phyloP scores from a whole-genome alignment of 2,113 vertebrate genomes.

The Neogale vison region DNA sequence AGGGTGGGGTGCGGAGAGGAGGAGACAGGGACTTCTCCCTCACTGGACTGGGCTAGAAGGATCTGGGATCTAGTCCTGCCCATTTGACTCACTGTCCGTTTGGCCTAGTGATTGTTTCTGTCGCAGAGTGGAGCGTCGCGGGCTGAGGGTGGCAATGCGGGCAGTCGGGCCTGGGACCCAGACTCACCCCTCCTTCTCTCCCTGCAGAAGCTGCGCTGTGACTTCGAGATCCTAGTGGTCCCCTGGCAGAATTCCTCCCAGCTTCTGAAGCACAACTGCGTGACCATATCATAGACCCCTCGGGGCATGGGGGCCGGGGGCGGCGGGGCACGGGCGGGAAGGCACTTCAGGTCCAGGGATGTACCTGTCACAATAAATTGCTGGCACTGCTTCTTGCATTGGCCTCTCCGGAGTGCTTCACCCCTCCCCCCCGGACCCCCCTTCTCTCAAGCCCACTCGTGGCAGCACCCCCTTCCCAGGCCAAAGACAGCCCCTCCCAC shows the following conservation, averaged over 20 bases:
- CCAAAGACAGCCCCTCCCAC: not conserved
- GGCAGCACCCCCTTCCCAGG: not conserved
- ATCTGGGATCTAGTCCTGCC: not conserved
- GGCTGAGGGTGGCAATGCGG: not conserved
- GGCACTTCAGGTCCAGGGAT: not conserved
- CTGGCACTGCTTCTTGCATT: not conserved
- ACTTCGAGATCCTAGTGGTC: constrained; percentile 89
- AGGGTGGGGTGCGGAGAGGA: not conserved
- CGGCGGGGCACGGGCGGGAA: not conserved
- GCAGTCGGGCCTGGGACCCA: not conserved
- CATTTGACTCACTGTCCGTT: not conserved
- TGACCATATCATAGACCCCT: not conserved
- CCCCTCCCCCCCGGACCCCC: not conserved
- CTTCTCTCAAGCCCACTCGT: not conserved
- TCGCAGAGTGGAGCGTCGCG: not conserved
- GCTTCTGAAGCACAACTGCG: constrained; percentile 86
- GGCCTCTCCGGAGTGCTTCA: not conserved
- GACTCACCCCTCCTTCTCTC: not conserved
- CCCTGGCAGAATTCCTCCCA: constrained; percentile 87
- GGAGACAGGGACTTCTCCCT: not conserved
- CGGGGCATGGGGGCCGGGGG: accelerated
- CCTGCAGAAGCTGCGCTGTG: constrained; percentile 87
- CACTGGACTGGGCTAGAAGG: not conserved
- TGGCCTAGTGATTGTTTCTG: not conserved
- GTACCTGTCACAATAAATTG: constrained; percentile 15